These are phyloP conservation scores for Bovichtus variegatus DNA, from an alignment of 2,797 vertebrate genomes.

Conservation along the genomic window DNA sequence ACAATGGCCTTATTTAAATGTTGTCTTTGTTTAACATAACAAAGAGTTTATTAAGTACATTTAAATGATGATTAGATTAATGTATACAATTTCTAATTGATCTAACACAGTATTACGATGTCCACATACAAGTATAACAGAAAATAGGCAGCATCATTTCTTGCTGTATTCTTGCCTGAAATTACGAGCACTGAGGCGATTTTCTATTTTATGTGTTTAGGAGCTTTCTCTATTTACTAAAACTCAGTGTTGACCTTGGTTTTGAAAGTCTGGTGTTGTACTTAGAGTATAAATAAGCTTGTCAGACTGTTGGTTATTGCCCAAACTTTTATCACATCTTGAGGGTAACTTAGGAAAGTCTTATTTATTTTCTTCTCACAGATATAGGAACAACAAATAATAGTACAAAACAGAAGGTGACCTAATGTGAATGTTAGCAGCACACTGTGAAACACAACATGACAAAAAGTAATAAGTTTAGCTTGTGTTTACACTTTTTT, in stretches of 20 bases:
- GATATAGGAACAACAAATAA: slow-evolving; percentile 4
- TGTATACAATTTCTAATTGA: background rate
- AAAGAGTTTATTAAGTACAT: background rate
- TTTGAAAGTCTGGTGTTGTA: slow-evolving; percentile 50
- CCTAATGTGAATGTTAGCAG: background rate
- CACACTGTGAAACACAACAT: background rate
- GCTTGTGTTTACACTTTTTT: background rate
- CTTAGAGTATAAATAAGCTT: slow-evolving; percentile 54
- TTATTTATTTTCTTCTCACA: slow-evolving; percentile 14
- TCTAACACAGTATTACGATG: background rate
- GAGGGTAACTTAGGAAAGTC: slow-evolving; percentile 20
- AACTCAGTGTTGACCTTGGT: slow-evolving; percentile 29
- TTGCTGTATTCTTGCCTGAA: slow-evolving; percentile 35
- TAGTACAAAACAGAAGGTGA: background rate
- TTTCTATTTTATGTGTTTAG: slow-evolving; percentile 46
- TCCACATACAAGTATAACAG: background rate
- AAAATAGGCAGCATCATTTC: slow-evolving; percentile 18
- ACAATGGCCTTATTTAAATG: background rate
- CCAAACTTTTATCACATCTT: slow-evolving; percentile 36
- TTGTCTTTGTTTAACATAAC: background rate
- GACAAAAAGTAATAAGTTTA: background rate
- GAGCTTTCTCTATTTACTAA: slow-evolving; percentile 26
- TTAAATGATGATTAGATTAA: background rate
- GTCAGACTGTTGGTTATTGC: slow-evolving; percentile 41
- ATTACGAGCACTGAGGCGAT: slow-evolving; percentile 27